Evolutionary conservation across 2,888 invertebrate genomes (phyloP).

Genomic region (Papilio protenor): DNA sequence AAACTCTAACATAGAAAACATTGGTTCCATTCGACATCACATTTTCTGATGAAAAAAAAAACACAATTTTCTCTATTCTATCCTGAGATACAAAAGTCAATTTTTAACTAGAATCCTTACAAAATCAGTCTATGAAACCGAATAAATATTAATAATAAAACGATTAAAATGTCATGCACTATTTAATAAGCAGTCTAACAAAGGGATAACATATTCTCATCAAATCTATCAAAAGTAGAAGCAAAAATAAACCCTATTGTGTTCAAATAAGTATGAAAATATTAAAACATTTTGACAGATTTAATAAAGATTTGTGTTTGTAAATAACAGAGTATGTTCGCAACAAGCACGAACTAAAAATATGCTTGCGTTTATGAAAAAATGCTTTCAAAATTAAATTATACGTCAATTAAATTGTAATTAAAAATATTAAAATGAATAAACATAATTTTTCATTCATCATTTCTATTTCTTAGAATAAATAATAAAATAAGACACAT

Average conservation of each 20-base stretch:
- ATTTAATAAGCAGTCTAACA: slow-evolving; percentile 47
- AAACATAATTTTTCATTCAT: slow-evolving; percentile 19
- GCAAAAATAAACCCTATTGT: slow-evolving; percentile 13
- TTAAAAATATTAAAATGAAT: background rate
- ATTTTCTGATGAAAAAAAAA: slow-evolving; percentile 26
- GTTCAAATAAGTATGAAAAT: background rate
- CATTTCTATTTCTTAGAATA: slow-evolving; percentile 14
- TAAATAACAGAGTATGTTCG: slow-evolving; percentile 61
- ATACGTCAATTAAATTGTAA: background rate
- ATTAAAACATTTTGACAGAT: slow-evolving; percentile 28
- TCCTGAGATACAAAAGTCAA: slow-evolving; percentile 33
- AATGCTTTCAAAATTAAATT: slow-evolving; percentile 35
- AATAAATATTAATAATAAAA: slow-evolving; percentile 39
- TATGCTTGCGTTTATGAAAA: slow-evolving; percentile 57
- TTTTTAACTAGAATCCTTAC: slow-evolving; percentile 37
- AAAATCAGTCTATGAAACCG: slow-evolving; percentile 47
- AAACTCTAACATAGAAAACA: slow-evolving; percentile 32
- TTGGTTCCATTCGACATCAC: slow-evolving; percentile 40
- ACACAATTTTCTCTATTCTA: slow-evolving; percentile 10
- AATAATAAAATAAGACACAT: slow-evolving; percentile 30
- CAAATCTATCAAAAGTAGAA: slow-evolving; percentile 30
- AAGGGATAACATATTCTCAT: slow-evolving; percentile 18
- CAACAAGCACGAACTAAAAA: slow-evolving; percentile 54
- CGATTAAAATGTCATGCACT: slow-evolving; percentile 48
- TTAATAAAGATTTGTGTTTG: slow-evolving; percentile 37